Conservation (phyloP, 1,140 invertebrate species). For the Heliothis subflexa region DNA sequence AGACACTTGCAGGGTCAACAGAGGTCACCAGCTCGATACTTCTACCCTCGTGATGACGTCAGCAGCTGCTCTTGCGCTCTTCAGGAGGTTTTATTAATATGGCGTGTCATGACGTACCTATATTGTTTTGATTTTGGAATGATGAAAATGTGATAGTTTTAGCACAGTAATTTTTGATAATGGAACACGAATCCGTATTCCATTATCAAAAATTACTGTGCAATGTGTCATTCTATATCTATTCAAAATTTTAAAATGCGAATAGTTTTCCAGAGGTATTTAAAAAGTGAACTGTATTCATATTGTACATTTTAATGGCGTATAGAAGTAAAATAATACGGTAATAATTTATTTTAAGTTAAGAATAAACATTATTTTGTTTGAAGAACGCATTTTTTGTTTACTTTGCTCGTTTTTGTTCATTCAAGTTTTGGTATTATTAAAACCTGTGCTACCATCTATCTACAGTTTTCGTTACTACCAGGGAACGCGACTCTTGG, state of each 20-base stretch:
- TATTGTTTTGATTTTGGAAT: too few species aligned
- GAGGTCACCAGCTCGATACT: conserved; percentile 58
- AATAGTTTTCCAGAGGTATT: too few species aligned
- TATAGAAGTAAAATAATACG: not conserved
- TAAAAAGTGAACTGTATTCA: not conserved
- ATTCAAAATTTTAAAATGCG: too few species aligned
- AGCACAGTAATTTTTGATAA: too few species aligned
- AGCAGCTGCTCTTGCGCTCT: conserved; percentile 64
- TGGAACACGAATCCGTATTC: too few species aligned
- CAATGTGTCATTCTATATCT: too few species aligned
- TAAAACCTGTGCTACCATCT: not conserved
- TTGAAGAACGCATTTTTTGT: not conserved
- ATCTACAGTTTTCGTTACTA: not conserved
- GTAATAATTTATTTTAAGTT: conserved; percentile 41
- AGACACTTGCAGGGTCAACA: conserved; percentile 69
- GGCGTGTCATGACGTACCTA: too few species aligned
- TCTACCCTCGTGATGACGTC: conserved; percentile 67
- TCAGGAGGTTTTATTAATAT: conserved; percentile 66
- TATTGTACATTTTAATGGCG: not conserved
- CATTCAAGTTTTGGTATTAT: not conserved
- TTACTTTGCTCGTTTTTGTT: too few species aligned
- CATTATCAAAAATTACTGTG: too few species aligned
- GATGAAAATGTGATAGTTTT: not conserved
- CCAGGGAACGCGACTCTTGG: not conserved
- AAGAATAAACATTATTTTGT: conserved; percentile 31